A percentile compares a stretch with the other conserved stretches of the same genome.
Evolutionary conservation across 2,888 invertebrate genomes (phyloP).

Genomic region (Pristionchus mayeri): DNA sequence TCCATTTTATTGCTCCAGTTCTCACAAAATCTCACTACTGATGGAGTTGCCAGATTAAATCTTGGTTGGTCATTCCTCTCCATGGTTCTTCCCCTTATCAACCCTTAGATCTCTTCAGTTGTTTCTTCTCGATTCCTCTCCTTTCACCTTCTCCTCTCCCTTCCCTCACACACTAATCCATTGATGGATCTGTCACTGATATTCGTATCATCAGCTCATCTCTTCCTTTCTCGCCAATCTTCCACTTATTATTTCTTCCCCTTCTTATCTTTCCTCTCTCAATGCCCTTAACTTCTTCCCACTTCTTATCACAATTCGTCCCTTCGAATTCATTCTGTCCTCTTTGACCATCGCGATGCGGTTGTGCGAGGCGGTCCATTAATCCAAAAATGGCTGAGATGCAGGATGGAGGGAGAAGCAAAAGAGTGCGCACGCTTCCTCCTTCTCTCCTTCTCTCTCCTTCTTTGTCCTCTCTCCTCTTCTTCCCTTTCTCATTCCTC

Average conservation of each 20-base stretch:
- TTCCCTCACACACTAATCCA: conserved; percentile 14
- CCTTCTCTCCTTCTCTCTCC: conserved; percentile 50
- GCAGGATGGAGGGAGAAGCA: conserved; percentile 19
- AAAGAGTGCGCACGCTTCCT: conserved; percentile 26
- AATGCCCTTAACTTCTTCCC: not conserved
- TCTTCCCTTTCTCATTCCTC: not conserved
- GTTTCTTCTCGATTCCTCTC: conserved; percentile 26
- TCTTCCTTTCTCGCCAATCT: not conserved
- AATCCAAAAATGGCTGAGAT: conserved; percentile 19
- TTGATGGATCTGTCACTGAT: conserved; percentile 21
- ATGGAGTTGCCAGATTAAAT: not conserved
- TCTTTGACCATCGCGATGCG: not conserved
- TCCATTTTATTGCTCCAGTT: not conserved
- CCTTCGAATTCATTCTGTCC: not conserved
- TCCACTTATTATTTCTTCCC: not conserved
- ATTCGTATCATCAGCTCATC: conserved; percentile 10
- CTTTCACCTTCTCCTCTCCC: conserved; percentile 5
- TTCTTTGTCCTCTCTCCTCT: not conserved
- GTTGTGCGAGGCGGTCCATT: not conserved
- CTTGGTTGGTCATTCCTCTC: not conserved
- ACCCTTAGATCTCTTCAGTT: not conserved
- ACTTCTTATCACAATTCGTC: not conserved
- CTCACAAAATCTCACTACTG: not conserved
- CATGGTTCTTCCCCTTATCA: not conserved
- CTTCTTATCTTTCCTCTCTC: not conserved